Evolutionary conservation across 2,113 vertebrate species (phyloP).

Genomic region (Perca flavescens): DNA sequence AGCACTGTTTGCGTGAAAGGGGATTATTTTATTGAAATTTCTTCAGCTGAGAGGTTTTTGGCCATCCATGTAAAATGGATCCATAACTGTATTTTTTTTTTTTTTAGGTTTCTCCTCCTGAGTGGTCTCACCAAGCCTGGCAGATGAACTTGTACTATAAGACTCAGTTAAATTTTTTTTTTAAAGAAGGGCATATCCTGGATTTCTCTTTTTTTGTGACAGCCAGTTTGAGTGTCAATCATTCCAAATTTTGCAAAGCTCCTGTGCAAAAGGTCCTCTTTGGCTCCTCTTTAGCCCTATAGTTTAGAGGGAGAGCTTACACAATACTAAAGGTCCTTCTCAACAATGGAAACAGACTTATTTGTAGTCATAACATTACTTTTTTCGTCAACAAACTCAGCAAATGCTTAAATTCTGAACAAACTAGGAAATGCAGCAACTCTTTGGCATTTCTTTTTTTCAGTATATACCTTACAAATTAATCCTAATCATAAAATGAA

Average conservation of each 20-base stretch:
- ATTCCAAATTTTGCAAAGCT: not conserved
- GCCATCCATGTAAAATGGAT: slow-evolving; percentile 15
- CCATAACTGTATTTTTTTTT: not conserved
- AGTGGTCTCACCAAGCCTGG: not conserved
- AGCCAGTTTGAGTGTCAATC: not conserved
- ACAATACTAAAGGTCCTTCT: not conserved
- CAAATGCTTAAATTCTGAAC: not conserved
- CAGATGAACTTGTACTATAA: slow-evolving; percentile 24
- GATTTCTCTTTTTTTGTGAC: not conserved
- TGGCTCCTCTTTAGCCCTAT: not conserved
- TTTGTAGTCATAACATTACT: not conserved
- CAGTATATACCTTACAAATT: not conserved
- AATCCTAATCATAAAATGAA: not conserved
- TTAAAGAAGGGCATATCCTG: not conserved
- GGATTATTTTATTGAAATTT: slow-evolving; percentile 49
- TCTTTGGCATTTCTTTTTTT: not conserved
- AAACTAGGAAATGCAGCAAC: not conserved
- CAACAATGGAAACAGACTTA: not conserved
- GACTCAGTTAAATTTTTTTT: not conserved
- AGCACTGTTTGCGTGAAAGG: slow-evolving; percentile 45
- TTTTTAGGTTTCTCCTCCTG: not conserved
- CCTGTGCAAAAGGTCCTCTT: not conserved
- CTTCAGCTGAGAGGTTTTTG: slow-evolving; percentile 33
- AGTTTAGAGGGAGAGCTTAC: not conserved
- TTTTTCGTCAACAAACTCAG: not conserved